Conservation (phyloP, 64 coral and sea anemone genomes). For the Porites lutea region DNA sequence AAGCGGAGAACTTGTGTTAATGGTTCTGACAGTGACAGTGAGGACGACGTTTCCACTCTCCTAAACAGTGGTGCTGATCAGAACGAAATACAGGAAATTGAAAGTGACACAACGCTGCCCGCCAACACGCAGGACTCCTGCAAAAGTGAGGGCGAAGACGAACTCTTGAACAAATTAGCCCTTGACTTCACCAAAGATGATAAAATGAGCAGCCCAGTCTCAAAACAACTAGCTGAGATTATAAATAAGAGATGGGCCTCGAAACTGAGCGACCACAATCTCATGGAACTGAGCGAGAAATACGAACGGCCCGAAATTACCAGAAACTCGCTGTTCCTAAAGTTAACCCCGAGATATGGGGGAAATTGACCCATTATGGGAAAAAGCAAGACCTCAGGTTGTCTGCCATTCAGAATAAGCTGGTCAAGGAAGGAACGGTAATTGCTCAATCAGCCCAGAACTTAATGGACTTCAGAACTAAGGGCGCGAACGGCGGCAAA, state of each 20-base stretch:
- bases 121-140: too few relatives aligned
- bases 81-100: too few relatives aligned
- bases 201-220: neutral
- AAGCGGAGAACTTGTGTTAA: too few relatives aligned
- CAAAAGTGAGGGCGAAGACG: constrained; percentile 25
- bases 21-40: too few relatives aligned
- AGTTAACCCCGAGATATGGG: constrained; percentile 62
- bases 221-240: constrained; percentile 4
- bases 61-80: too few relatives aligned
- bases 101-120: too few relatives aligned
- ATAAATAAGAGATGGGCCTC: constrained; percentile 8
- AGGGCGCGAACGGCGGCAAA: neutral
- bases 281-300: constrained; percentile 20
- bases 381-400: constrained; percentile 20
- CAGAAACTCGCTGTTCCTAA: neutral
- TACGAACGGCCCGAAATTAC: constrained; percentile 29
- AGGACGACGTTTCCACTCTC: too few relatives aligned
- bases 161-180: constrained; percentile 1
- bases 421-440: neutral
- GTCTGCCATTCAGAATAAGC: neutral
- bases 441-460: neutral
- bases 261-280: constrained; percentile 6
- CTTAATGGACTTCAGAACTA: neutral
- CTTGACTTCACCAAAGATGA: neutral
- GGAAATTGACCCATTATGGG: neutral